Evolutionary conservation across 2,797 vertebrate genomes (phyloP).

Genomic region (Cossypha niveicapilla): DNA sequence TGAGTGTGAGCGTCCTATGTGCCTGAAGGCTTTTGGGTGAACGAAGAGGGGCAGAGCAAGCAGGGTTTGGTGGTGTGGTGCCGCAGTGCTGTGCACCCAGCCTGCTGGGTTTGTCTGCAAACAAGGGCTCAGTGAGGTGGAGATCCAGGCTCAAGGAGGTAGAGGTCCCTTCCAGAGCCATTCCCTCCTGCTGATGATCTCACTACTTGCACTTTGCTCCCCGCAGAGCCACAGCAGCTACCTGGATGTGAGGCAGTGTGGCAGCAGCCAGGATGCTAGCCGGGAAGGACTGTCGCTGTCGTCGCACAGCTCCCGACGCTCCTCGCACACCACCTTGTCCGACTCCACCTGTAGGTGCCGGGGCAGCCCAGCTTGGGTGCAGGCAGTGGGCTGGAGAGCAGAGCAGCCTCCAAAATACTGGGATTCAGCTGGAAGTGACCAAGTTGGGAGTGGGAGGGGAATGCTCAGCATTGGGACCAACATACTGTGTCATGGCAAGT

Average conservation of each 20-base stretch:
- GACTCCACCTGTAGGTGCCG: conserved; percentile 76
- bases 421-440: accelerated
- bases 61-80: accelerated
- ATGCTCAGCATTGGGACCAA: accelerated
- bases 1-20: not conserved
- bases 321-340: conserved; percentile 76
- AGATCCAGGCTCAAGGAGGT: too few species aligned
- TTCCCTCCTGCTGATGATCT: accelerated
- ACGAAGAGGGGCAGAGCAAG: accelerated
- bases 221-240: conserved; percentile 81
- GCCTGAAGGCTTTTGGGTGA: not conserved
- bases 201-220: not conserved
- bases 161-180: accelerated
- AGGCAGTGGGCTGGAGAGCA: accelerated
- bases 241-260: conserved; percentile 72
- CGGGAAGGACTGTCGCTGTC: conserved; percentile 77
- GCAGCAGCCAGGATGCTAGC: conserved; percentile 6
- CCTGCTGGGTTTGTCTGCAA: too few species aligned
- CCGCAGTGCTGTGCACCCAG: not conserved
- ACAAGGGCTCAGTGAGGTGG: accelerated
- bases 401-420: accelerated
- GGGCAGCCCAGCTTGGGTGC: accelerated
- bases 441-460: accelerated
- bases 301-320: conserved; percentile 79
- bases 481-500: accelerated